Evolutionary conservation across 2,888 invertebrate genomes (phyloP).

Genomic region (Scaptodrosophila latifasciaeformis): DNA sequence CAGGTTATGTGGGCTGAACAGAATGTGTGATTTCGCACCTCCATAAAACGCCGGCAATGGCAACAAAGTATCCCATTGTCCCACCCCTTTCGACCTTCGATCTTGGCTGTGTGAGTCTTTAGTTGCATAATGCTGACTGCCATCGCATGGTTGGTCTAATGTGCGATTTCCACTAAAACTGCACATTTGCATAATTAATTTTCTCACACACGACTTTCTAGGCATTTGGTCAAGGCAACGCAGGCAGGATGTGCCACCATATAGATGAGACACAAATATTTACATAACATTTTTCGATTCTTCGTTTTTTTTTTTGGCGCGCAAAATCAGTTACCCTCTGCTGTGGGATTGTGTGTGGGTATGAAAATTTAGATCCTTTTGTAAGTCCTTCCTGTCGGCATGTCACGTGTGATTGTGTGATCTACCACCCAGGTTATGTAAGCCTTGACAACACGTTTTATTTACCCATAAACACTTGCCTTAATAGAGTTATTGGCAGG

Average conservation of each 20-base stretch:
- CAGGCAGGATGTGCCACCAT: conserved; percentile 3
- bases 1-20: conserved; percentile 46
- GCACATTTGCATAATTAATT: conserved; percentile 42
- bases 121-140: conserved; percentile 43
- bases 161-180: conserved; percentile 47
- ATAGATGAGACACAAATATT: conserved; percentile 41
- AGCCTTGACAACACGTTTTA: conserved; percentile 13
- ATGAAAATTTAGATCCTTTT: conserved; percentile 2
- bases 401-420: conserved; percentile 44
- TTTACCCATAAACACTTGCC: conserved; percentile 12
- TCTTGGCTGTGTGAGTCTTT: not conserved
- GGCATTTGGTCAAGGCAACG: conserved; percentile 43
- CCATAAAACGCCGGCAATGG: conserved; percentile 46
- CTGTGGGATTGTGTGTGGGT: conserved; percentile 15
- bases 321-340: conserved; percentile 42
- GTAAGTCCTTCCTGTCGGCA: conserved; percentile 41
- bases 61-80: conserved; percentile 5
- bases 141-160: conserved; percentile 46
- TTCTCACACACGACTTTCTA: conserved; percentile 40
- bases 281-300: conserved; percentile 49
- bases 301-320: too few species aligned
- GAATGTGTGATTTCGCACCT: conserved; percentile 66
- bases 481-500: conserved; percentile 43
- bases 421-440: conserved; percentile 52
- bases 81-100: conserved; percentile 34